Evolutionary conservation across 2,797 vertebrate species (phyloP), one percentile per base, ranked within the genome.

Genomic region (Emydoidea blandingii): DNA sequence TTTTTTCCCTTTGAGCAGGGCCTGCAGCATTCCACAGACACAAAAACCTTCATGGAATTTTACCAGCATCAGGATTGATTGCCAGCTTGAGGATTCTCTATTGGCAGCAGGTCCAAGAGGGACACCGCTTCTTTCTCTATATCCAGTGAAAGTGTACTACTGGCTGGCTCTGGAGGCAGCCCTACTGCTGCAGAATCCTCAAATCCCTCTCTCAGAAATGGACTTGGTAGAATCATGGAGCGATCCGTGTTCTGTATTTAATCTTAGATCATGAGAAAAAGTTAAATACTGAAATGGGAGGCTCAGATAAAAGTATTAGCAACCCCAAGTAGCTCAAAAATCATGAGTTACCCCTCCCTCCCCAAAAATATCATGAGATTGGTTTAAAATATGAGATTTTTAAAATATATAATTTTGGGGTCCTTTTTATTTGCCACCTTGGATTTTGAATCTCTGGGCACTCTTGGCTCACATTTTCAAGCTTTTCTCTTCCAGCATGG

Each of bases 381-480:
- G 37, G 37, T 41, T 41, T 72, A 41, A 78, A 78, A 31, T 49
- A 31, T 81, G 91, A 94, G 50, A 76, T 90, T 97, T 83, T 72
- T 1, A 41, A 72, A 92, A 95, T 96, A 94, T 34, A 92, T 95
- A 94, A 91, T 29, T 16, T 29, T 47, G 25, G 41, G 95, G 59
- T 76, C 54, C 85, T 90, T 94, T 65, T 50, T 94, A 31, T 86
- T 88, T 94, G 56, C 25, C 79, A 84, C 59, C 49, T 95, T 76
- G 62, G 53, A 90, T 93, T 90, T 74, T 18, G 34, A 95, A 56
- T 81, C 85, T 91, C 2, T 92, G 15, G 44, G 82, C 21, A 37
- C 94, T 68, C 59, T 90, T 23, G 44, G 85, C 91, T 96, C 50
- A 27, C 2, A 3, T 94, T 96, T 96, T 83, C 79, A 94, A 95